These are phyloP conservation scores for Zingel zingel DNA, from an alignment of 2,113 vertebrate species.

Conservation along the genomic window DNA sequence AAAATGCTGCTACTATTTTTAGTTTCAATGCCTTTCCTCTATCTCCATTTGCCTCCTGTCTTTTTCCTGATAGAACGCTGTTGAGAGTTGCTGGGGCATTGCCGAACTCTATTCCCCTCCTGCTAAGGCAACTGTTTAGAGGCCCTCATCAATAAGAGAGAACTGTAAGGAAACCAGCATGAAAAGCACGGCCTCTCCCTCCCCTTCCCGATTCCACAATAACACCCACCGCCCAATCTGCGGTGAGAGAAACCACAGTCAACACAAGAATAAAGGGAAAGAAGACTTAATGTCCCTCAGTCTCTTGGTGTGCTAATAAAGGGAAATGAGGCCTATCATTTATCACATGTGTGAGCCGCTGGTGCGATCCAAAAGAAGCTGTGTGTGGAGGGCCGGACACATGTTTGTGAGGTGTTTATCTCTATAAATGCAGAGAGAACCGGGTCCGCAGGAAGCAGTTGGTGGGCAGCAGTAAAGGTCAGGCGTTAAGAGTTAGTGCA, in stretches of 20 bases:
- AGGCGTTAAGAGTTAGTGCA: slow-evolving; percentile 39
- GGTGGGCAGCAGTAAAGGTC: slow-evolving; percentile 68
- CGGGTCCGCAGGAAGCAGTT: slow-evolving; percentile 15
- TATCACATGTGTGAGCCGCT: slow-evolving; percentile 36
- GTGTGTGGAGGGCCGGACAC: slow-evolving; percentile 5
- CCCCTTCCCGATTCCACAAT: background rate
- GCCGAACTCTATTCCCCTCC: slow-evolving; percentile 69
- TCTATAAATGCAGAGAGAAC: slow-evolving; percentile 34
- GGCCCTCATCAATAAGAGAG: slow-evolving; percentile 69
- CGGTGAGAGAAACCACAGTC: slow-evolving; percentile 43
- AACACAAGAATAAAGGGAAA: slow-evolving; percentile 28
- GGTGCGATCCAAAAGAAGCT: background rate
- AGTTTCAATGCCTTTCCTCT: slow-evolving; percentile 57
- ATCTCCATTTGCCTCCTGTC: slow-evolving; percentile 65
- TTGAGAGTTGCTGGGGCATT: slow-evolving; percentile 62
- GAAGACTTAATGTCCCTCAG: background rate
- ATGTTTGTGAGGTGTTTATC: slow-evolving; percentile 65
- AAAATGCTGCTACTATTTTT: slow-evolving; percentile 47
- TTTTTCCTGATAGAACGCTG: slow-evolving; percentile 55
- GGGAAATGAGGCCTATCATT: slow-evolving; percentile 66
- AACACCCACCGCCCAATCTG: slow-evolving; percentile 41
- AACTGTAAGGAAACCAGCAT: slow-evolving; percentile 53
- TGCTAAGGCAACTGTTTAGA: slow-evolving; percentile 68
- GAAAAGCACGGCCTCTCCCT: slow-evolving; percentile 30
- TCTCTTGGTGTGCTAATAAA: slow-evolving; percentile 45